phyloP scores from a whole-genome alignment of 2,888 invertebrate species.

The Drosophila picticornis region DNA sequence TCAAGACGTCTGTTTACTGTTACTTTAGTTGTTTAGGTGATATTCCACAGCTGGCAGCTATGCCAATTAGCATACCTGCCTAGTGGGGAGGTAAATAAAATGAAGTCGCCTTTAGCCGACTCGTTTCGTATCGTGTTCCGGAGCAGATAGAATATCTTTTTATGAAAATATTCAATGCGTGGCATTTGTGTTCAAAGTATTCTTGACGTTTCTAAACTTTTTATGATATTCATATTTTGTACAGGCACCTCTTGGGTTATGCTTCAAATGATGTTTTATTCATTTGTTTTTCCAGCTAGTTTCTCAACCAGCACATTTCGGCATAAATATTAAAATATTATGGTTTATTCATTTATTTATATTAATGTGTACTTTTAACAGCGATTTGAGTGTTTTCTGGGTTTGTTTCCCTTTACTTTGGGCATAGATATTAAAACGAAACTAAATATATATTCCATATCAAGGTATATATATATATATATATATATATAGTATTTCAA shows the following conservation, averaged over 20 bases:
- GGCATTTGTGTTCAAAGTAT: neutral
- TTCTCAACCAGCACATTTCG: too few species aligned
- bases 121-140: neutral
- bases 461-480: neutral
- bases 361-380: neutral
- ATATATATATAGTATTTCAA: neutral
- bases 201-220: neutral
- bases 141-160: neutral
- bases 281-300: neutral
- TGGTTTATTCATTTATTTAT: neutral
- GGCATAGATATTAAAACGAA: neutral
- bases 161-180: too few species aligned
- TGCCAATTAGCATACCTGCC: neutral
- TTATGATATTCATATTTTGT: neutral
- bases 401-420: neutral
- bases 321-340: neutral
- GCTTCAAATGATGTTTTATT: neutral
- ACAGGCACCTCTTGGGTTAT: neutral
- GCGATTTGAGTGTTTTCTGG: neutral
- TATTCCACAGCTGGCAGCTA: neutral
- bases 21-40: neutral
- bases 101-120: neutral
- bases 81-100: neutral
- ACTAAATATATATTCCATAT: neutral
- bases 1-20: neutral